These are phyloP conservation scores for Allolobophora icterica DNA, from an alignment of 2,888 invertebrate genomes.

Conservation along the genomic window DNA sequence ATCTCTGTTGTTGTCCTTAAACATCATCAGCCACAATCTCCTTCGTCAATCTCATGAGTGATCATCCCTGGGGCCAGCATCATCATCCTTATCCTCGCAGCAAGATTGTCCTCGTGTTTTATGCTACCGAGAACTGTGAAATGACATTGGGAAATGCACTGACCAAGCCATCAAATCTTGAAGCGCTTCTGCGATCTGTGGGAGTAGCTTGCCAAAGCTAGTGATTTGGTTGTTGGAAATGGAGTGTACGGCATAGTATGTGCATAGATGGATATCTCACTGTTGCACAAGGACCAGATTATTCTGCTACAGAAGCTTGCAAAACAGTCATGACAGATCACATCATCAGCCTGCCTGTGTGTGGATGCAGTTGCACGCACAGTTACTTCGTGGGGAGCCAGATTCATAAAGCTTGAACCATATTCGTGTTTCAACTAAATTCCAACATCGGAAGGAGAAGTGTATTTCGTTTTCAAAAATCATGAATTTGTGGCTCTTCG, in stretches of 20 bases:
- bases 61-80: neutral
- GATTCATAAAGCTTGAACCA: too few species aligned
- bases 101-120: neutral
- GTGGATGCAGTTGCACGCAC: neutral
- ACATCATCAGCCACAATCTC: constrained; percentile 2
- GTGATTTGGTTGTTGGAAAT: too few species aligned
- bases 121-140: neutral
- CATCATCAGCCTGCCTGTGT: neutral
- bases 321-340: neutral
- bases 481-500: neutral
- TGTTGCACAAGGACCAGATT: neutral
- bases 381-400: neutral
- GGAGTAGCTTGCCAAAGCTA: too few species aligned
- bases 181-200: too few species aligned
- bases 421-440: too few species aligned
- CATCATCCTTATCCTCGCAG: neutral
- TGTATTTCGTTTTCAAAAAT: neutral
- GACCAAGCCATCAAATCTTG: too few species aligned
- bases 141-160: neutral
- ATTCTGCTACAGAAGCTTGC: neutral
- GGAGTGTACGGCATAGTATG: neutral
- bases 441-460: neutral
- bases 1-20: neutral
- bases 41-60: neutral
- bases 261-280: neutral